Evolutionary conservation across 2,113 vertebrate genomes (phyloP), one percentile per base, ranked within the genome.

Genomic region (Cranoglanis bouderius): DNA sequence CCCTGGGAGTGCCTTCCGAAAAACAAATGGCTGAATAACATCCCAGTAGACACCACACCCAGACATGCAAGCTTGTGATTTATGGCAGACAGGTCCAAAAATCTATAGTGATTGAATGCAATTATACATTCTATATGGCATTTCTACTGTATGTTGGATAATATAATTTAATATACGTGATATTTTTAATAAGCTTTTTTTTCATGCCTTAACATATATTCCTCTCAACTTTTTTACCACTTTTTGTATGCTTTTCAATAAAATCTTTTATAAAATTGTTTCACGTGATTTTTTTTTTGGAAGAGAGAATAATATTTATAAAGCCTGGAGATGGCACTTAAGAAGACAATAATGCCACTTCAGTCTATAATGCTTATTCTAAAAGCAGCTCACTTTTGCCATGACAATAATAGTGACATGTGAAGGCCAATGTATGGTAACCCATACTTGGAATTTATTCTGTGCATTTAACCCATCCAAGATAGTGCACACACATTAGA

Each of bases 1-100:
- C n/a, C 59, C n/a, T 49, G 91, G 91, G 1, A 75, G 70, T 40
- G 91, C 75, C 35, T 89, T 91, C 77, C 75, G 59, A 26, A 89
- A 90, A 74, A 87, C 18, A 5, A 82, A 40, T 3, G 29, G 43
- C 59, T 67, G 8, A 88, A n/a, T 10, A 61, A 46, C 49, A 38
- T 82, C n/a, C 53, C 21, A 51, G 65, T 29, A 29, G 24, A 32
- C 12, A 12, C 4, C 24, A 85, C 35, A 12, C 14, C 70, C 55
- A 77, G 18, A 12, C n/a, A 49, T 57, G 70, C 16, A 4, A 51
- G 61, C 74, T 57, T 80, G 53, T 77, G 65, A 51, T 53, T 53
- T n/a, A 57, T 38, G 51, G 49, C 6, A 38, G 19, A 32, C n/a
- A 35, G 16, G 5, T 4, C 14, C 2, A 1, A 55, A 55, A 35